Conservation (phyloP, 1,140 invertebrate genomes). For the Drosophila punjabiensis region DNA sequence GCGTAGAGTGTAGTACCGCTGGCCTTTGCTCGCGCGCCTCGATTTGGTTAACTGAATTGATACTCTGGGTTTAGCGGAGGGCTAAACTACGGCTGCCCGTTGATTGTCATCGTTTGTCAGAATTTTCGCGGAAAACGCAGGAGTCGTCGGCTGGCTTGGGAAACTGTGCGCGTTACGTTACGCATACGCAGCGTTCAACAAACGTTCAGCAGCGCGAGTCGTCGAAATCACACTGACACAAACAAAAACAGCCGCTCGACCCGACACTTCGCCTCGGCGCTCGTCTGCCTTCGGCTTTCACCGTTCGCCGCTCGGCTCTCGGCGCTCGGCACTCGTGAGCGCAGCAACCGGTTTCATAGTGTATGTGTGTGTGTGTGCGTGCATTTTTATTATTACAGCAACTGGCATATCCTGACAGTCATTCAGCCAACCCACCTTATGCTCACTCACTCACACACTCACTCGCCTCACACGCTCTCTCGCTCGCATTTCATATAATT, state of each 20-base stretch:
- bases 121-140: slow-evolving; percentile 34
- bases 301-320: slow-evolving; percentile 27
- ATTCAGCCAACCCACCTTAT: slow-evolving; percentile 78
- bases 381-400: slow-evolving; percentile 75
- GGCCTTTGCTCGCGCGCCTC: slow-evolving; percentile 22
- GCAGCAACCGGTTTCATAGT: slow-evolving; percentile 54
- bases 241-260: slow-evolving; percentile 68
- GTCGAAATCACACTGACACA: slow-evolving; percentile 84
- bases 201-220: slow-evolving; percentile 85
- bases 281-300: slow-evolving; percentile 33
- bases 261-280: slow-evolving; percentile 24
- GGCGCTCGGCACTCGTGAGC: slow-evolving; percentile 10
- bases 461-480: slow-evolving; percentile 37
- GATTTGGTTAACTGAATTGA: slow-evolving; percentile 12
- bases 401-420: slow-evolving; percentile 69
- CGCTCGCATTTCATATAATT: slow-evolving; percentile 80
- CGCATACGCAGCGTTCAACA: slow-evolving; percentile 59
- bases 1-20: slow-evolving; percentile 22
- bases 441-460: slow-evolving; percentile 57
- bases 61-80: slow-evolving; percentile 9
- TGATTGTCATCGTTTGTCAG: slow-evolving; percentile 48
- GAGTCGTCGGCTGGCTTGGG: slow-evolving; percentile 14
- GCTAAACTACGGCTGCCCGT: slow-evolving; percentile 36
- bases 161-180: slow-evolving; percentile 53
- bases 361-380: slow-evolving; percentile 32